These are phyloP conservation scores for Meloidogyne chitwoodi DNA, from an alignment of 1,140 invertebrate genomes.

Conservation along the genomic window DNA sequence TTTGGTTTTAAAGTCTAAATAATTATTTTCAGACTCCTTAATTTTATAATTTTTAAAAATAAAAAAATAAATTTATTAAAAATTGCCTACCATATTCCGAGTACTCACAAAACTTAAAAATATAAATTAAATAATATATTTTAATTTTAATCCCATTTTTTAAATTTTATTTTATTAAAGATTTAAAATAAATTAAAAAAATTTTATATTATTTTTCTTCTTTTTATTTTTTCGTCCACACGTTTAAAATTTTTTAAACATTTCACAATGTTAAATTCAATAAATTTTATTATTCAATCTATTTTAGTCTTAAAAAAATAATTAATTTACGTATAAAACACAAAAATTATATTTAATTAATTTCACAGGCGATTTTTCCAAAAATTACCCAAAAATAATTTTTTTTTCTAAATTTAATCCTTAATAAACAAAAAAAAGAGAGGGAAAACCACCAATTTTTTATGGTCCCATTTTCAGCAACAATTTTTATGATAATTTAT, in stretches of 20 bases:
- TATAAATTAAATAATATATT: not conserved
- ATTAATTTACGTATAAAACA: not conserved
- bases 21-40: too few species aligned
- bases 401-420: not conserved
- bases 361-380: conserved; percentile 5
- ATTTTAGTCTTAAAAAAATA: not conserved
- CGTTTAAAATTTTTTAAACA: too few species aligned
- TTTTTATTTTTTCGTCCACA: too few species aligned
- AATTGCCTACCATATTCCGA: conserved; percentile 35
- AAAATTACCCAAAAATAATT: conserved; percentile 12
- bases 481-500: not conserved
- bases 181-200: too few species aligned
- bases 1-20: too few species aligned
- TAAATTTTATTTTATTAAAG: too few species aligned
- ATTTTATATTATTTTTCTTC: not conserved
- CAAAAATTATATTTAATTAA: not conserved
- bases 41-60: too few species aligned
- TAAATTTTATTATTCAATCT: too few species aligned
- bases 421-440: not conserved
- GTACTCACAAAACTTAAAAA: conserved; percentile 24
- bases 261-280: too few species aligned
- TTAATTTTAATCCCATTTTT: not conserved
- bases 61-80: too few species aligned
- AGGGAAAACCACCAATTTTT: not conserved
- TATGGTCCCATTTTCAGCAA: not conserved